Conservation (phyloP, 92 coral and sea anemone species). For the Zoanthus sociatus region DNA sequence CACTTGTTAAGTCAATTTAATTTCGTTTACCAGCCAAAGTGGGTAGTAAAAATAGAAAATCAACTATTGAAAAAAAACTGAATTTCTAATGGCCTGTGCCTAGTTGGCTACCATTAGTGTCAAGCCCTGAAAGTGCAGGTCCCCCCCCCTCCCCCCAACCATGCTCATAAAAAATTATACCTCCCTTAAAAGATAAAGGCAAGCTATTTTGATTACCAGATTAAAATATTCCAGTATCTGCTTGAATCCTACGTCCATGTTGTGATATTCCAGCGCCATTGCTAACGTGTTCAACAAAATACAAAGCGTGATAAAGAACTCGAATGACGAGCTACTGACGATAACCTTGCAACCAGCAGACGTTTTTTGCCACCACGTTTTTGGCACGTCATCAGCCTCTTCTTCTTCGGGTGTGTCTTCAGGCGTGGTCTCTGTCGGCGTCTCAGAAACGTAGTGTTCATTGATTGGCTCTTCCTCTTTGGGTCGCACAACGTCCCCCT, state of each 20-base stretch:
- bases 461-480: slow-evolving; percentile 68
- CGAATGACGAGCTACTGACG: slow-evolving; percentile 82
- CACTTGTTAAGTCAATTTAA: no score
- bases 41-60: no score
- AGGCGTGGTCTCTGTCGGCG: slow-evolving; percentile 64
- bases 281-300: slow-evolving; percentile 94
- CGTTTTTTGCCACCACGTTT: slow-evolving; percentile 13
- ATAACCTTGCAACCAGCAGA: slow-evolving; percentile 21
- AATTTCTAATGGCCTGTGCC: no score
- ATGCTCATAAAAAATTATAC: no score
- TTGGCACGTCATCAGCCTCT: slow-evolving; percentile 49
- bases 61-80: no score
- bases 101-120: no score
- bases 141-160: no score
- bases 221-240: slow-evolving; percentile 80
- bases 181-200: background rate
- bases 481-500: slow-evolving; percentile 80
- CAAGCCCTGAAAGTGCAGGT: no score
- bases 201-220: slow-evolving; percentile 57
- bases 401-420: slow-evolving; percentile 62
- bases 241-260: slow-evolving; percentile 74
- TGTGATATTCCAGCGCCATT: slow-evolving; percentile 90
- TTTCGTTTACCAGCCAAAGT: no score
- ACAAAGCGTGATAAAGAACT: slow-evolving; percentile 92
- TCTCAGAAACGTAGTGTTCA: slow-evolving; percentile 60